phyloP scores from a whole-genome alignment of 2,888 invertebrate genomes.

The Osmoderma eremita region DNA sequence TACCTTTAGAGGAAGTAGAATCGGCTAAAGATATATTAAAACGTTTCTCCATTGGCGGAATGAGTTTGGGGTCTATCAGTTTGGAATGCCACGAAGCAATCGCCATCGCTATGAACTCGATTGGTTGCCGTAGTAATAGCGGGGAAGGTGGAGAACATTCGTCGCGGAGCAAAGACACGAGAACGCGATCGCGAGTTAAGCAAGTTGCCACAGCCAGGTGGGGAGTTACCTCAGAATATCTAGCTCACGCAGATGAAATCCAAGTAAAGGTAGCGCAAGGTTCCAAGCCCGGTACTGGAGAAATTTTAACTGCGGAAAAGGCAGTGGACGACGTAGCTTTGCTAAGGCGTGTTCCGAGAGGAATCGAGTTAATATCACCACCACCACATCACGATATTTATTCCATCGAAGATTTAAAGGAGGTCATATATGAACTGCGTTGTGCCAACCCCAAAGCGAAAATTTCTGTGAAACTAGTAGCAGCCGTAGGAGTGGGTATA shows the following conservation, averaged over 20 bases:
- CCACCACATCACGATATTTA: constrained; percentile 99
- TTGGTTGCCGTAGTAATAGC: constrained; percentile 98
- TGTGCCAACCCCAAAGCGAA: constrained; percentile 95
- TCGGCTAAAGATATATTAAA: constrained; percentile 95
- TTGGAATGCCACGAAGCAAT: constrained; percentile 94
- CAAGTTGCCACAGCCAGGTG: constrained; percentile 99
- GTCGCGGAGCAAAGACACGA: constrained; percentile 77
- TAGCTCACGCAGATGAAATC: constrained; percentile 97
- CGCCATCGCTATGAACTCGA: constrained; percentile 94
- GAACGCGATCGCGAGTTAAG: constrained; percentile 94
- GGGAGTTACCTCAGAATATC: constrained; percentile 96
- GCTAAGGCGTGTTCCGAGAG: constrained; percentile 94
- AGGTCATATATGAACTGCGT: constrained; percentile 97
- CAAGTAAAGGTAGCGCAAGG: constrained; percentile 99
- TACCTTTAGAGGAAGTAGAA: constrained; percentile 90
- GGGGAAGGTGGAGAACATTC: constrained; percentile 95
- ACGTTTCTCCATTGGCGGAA: constrained; percentile 84
- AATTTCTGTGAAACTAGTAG: constrained; percentile 97
- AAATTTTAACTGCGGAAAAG: constrained; percentile 89
- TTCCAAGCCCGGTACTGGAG: constrained; percentile 99
- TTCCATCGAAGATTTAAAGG: constrained; percentile 98
- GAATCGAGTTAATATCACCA: constrained; percentile 97
- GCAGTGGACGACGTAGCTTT: constrained; percentile 94
- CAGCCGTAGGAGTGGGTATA: constrained; percentile 98
- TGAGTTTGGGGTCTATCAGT: constrained; percentile 80